phyloP scores from a whole-genome alignment of 2,797 vertebrate genomes.

The Hydrocynus forskahlii region DNA sequence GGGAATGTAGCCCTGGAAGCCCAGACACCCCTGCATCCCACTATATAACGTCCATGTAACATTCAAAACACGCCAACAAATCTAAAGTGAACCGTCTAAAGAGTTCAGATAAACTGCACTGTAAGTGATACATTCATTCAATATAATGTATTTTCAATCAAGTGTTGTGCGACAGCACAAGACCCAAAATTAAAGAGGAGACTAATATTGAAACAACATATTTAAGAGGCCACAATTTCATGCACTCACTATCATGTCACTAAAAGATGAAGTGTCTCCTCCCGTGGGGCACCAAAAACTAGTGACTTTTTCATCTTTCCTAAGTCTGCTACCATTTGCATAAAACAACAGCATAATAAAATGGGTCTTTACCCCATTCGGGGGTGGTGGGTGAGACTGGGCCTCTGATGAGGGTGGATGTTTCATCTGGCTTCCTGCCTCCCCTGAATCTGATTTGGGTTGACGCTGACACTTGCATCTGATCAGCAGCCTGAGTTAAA shows the following conservation, averaged over 20 bases:
- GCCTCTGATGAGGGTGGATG: slow-evolving; percentile 34
- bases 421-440: slow-evolving; percentile 51
- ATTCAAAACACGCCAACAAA: too few relatives aligned
- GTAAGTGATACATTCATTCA: too few relatives aligned
- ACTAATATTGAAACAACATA: too few relatives aligned
- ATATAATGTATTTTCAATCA: too few relatives aligned
- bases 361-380: slow-evolving; percentile 17
- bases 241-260: not conserved
- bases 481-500: slow-evolving; percentile 72
- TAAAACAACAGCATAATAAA: slow-evolving; percentile 36
- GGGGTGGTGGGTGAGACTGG: slow-evolving; percentile 35
- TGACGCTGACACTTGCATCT: slow-evolving; percentile 68
- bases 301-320: slow-evolving; percentile 30
- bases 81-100: too few relatives aligned
- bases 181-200: too few relatives aligned
- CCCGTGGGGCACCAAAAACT: not conserved
- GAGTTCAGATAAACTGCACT: too few relatives aligned
- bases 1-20: too few relatives aligned
- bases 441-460: slow-evolving; percentile 43
- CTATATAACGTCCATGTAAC: too few relatives aligned
- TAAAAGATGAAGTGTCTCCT: not conserved
- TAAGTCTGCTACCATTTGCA: slow-evolving; percentile 32
- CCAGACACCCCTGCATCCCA: too few relatives aligned
- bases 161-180: too few relatives aligned
- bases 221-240: too few relatives aligned